phyloP scores from a whole-genome alignment of 1,140 invertebrate species.

The Zelostemma sp. region DNA sequence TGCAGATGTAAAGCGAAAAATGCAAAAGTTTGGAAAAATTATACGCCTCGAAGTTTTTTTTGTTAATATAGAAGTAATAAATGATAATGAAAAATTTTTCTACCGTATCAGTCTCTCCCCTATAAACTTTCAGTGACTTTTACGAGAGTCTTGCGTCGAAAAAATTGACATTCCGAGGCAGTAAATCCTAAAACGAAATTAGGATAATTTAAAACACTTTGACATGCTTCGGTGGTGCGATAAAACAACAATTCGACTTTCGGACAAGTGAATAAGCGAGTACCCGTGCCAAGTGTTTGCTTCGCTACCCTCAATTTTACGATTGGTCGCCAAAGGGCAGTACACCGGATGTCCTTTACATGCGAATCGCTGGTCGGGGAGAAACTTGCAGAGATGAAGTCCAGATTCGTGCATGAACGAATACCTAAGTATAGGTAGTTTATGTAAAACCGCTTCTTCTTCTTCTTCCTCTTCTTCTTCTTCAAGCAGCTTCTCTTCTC shows the following conservation, averaged over 20 bases:
- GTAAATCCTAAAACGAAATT: too few relatives aligned
- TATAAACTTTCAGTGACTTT: too few relatives aligned
- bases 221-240: neutral
- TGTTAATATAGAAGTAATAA: too few relatives aligned
- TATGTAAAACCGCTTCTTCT: slow-evolving; percentile 53
- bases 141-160: too few relatives aligned
- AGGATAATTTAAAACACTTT: neutral
- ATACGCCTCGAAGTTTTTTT: too few relatives aligned
- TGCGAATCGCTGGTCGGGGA: slow-evolving; percentile 54
- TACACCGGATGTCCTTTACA: slow-evolving; percentile 53
- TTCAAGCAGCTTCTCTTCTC: slow-evolving; percentile 13
- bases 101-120: too few relatives aligned
- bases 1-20: too few relatives aligned
- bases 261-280: slow-evolving; percentile 16
- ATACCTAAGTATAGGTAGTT: slow-evolving; percentile 37
- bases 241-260: neutral
- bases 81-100: too few relatives aligned
- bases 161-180: too few relatives aligned
- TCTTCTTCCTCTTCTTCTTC: too few relatives aligned
- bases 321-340: slow-evolving; percentile 52
- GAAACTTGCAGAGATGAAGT: slow-evolving; percentile 39
- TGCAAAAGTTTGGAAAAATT: too few relatives aligned
- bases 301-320: slow-evolving; percentile 45
- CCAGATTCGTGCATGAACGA: slow-evolving; percentile 40
- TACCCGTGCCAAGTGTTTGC: slow-evolving; percentile 35